Base-by-base conservation (phyloP, 2,113 vertebrate species). In the Tiliqua scincoides region DNA sequence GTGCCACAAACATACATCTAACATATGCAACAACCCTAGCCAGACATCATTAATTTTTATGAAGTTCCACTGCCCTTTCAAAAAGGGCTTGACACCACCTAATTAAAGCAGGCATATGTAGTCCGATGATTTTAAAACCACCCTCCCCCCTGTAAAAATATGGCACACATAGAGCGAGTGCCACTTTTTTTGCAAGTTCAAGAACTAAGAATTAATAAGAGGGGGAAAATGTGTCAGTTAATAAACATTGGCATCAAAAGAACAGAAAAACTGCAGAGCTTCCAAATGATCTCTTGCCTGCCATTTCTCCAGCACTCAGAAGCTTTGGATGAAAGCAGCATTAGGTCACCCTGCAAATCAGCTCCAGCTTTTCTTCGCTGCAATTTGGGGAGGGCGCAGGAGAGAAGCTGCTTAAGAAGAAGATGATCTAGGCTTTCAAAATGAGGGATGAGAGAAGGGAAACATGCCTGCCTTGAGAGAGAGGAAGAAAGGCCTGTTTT, bases 281-380 rank as follows among this genome's bases (percentile, higher is more conserved):
- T 84, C 87, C 90, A 86, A 79, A 91, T 74, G 83, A 82, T 88
- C 83, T 79, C 89, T 91, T 10, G 77, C 30, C 83, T 75, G 90
- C 65, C 89, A 87, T 83, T 82, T 89, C 23, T 89, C 59, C 74
- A 86, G 85, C 3, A 86, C 30, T 61, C 0, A 0, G 4, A 79
- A 91, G 57, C 81, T 88, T 86, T 85, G 91, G 79, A 89, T 75
- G 74, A 89, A 93, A 89, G 54, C n/a, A 0, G 0, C 63, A 82
- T 68, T 85, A 92, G 89, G 76, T 86, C 67, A 94, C 54, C 86
- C 74, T 87, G 72, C 71, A 93, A 93, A 89, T 89, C 67, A 88
- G 23, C 84, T 91, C 35, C 87, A 94, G 85, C 9, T 88, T 93
- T 87, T 82, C 57, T 68, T 72, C 72, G 87, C 76, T 84, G 12